Evolutionary conservation across 2,797 vertebrate species (phyloP).

Genomic region (Neopelma chrysocephalum): DNA sequence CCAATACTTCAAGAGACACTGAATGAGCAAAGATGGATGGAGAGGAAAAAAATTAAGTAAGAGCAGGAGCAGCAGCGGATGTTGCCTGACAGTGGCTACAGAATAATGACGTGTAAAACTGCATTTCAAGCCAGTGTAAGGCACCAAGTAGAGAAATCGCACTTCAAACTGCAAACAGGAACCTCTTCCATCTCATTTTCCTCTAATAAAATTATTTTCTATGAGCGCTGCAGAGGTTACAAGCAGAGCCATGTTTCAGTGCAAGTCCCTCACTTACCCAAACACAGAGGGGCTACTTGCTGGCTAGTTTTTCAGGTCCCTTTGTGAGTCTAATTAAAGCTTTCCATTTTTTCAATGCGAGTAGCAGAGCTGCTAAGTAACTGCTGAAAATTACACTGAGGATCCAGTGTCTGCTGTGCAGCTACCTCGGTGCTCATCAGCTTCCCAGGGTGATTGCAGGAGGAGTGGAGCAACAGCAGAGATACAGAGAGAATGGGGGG

Average conservation of each 20-base stretch:
- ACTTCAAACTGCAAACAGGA: background rate
- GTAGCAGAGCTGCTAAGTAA: conserved; percentile 20
- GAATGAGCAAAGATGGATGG: background rate
- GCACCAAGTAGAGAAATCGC: background rate
- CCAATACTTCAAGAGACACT: background rate
- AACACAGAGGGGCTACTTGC: background rate
- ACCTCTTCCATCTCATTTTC: background rate
- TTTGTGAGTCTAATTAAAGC: conserved; percentile 1
- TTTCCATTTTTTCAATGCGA: background rate
- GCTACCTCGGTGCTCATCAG: background rate
- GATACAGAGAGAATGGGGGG: background rate
- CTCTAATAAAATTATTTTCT: background rate
- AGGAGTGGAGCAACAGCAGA: background rate
- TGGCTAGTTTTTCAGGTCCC: background rate
- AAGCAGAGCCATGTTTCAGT: background rate
- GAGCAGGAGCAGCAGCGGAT: background rate
- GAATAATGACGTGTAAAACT: background rate
- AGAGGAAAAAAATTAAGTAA: background rate
- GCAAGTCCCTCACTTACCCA: background rate
- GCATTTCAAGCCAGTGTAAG: background rate
- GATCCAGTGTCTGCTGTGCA: background rate
- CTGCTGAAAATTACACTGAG: background rate
- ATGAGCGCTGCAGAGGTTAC: background rate
- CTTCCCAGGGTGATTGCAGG: background rate
- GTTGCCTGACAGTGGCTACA: background rate